phyloP scores from a whole-genome alignment of 2,797 vertebrate species.

The Mormyrus hasselquistii region DNA sequence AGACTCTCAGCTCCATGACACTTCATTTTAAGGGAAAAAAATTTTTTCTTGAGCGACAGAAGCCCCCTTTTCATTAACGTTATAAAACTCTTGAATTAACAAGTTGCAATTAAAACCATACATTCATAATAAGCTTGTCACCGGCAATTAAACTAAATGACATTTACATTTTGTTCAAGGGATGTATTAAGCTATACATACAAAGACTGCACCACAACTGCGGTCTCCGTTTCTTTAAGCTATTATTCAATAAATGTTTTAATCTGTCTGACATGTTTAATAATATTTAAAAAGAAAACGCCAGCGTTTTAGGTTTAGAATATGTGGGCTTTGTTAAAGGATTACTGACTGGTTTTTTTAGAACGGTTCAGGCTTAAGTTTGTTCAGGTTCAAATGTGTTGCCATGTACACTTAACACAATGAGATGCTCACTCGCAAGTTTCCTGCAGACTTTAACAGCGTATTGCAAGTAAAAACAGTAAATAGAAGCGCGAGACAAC shows the following conservation, averaged over 20 bases:
- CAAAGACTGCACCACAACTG: neutral
- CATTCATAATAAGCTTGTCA: constrained; percentile 9
- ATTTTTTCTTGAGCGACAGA: neutral
- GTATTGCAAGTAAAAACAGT: neutral
- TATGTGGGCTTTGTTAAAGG: neutral
- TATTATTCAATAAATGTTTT: neutral
- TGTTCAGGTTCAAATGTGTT: neutral
- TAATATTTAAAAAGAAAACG: neutral
- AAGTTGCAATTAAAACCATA: neutral
- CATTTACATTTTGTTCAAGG: neutral
- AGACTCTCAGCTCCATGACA: neutral
- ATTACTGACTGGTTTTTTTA: neutral
- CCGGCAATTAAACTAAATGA: neutral
- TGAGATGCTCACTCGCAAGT: neutral
- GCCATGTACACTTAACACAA: neutral
- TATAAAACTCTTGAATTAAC: constrained; percentile 3
- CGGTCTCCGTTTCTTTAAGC: neutral
- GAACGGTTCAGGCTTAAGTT: neutral
- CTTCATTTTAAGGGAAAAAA: neutral
- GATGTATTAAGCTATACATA: neutral
- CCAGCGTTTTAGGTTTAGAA: neutral
- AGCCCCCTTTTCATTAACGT: neutral
- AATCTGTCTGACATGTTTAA: neutral
- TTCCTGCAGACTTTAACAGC: neutral
- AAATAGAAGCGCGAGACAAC: neutral